Conservation (phyloP, 2,113 vertebrate genomes). For the Lamprotornis superbus region DNA sequence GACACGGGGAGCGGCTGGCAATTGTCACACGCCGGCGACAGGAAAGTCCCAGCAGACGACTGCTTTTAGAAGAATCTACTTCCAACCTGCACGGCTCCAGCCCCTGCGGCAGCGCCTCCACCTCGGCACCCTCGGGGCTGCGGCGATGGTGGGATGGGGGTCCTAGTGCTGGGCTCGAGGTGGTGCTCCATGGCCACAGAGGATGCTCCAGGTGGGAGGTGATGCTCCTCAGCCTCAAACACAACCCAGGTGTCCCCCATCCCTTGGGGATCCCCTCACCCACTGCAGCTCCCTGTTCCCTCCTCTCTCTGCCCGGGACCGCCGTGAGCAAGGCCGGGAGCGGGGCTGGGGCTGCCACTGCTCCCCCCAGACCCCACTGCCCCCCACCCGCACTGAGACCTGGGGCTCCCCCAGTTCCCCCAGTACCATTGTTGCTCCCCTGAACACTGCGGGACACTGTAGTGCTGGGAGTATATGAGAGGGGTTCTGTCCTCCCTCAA, state of each 20-base stretch:
- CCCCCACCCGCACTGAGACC: not conserved
- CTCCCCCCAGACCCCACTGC: not conserved
- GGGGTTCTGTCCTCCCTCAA: not conserved
- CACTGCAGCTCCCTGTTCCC: not conserved
- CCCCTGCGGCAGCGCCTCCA: not conserved
- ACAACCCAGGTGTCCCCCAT: fast-evolving
- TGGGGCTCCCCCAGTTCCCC: not conserved
- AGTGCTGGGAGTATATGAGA: not conserved
- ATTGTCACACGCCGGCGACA: not conserved
- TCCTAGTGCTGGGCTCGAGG: not conserved
- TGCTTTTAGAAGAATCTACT: not conserved
- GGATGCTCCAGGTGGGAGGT: not conserved
- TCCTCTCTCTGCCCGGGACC: fast-evolving
- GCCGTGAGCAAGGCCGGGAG: not conserved
- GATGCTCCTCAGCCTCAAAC: not conserved
- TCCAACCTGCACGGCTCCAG: not conserved
- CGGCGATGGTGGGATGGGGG: not conserved
- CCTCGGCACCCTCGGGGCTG: not conserved
- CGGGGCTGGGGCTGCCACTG: not conserved
- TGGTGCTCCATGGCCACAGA: fast-evolving
- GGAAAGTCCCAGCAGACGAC: constrained; percentile 8
- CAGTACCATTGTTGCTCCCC: not conserved
- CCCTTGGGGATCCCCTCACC: fast-evolving
- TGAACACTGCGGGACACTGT: not conserved
- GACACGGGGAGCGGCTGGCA: not conserved